Evolutionary conservation across 2,888 invertebrate genomes (phyloP), one percentile per base, ranked within the genome.

Genomic region (Margaritifera margaritifera): DNA sequence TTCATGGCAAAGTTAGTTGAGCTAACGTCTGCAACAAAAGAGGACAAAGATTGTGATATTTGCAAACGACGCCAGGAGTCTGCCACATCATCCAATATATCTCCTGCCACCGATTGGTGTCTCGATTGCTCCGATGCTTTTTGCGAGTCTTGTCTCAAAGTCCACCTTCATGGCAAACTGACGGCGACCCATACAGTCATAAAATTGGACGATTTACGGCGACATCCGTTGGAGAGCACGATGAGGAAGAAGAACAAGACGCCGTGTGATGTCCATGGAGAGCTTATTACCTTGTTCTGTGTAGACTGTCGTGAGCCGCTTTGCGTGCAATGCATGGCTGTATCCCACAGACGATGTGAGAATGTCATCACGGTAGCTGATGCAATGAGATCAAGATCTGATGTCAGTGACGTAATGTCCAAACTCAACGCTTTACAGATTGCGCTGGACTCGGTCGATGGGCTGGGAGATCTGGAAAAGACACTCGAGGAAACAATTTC

Each of bases 51-150:
- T 15, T 85, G 85, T 71, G 85, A 84, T 63, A 75, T 81, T 27
- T 85, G 85, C 69, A 61, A 71, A 5, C 60, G 81, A 31, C 58
- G 74, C 11, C 79, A 80, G 8, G 81, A 79, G 65, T 71, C 67
- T 4, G 65, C 70, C 1, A 27, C 66, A 0, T 42, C 42, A 42
- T 42, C 42, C 42, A 42, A 3, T 42, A 42, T 42, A 42, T 42
- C 42, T 42, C 51, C 54, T 22, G 85, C 85, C 1, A 69, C 72
- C 19, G 71, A 80, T 64, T 84, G 83, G 83, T 85, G 86, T 69
- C 78, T 78, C 71, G 84, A 86, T 58, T 86, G 86, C 55, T 77
- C 75, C 61, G 84, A 86, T 42, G 80, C 83, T 6, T 42, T 84
- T 19, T 86, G 86, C 68, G 80, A 80, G 18, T 55, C 71, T 1